Percentiles rank a stretch among this genome's conserved stretches.
These are phyloP conservation scores for Pseudopleuronectes americanus DNA, from an alignment of 2,797 vertebrate species.

Conservation along the genomic window DNA sequence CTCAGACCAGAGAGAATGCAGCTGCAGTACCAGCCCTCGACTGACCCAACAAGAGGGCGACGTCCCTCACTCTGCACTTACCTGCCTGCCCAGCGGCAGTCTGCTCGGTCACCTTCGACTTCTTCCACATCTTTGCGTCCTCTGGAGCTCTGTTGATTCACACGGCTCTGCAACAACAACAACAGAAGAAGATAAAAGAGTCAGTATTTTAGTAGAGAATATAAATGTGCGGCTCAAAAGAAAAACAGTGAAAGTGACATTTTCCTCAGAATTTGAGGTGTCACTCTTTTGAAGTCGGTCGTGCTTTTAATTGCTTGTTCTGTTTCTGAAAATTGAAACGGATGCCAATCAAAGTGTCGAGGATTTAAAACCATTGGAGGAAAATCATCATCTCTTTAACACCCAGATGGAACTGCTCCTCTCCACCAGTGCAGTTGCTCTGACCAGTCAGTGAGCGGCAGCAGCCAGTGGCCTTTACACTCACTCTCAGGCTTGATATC, in stretches of 20 bases:
- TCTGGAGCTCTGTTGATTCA: conserved; percentile 62
- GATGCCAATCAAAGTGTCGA: not conserved
- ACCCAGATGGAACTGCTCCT: not conserved
- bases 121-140: conserved; percentile 80
- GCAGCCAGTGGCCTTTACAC: conserved; percentile 54
- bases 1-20: conserved; percentile 25
- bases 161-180: conserved; percentile 53
- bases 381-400: conserved; percentile 16
- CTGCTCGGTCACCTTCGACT: conserved; percentile 79
- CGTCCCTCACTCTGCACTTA: conserved; percentile 66
- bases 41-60: conserved; percentile 12
- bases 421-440: conserved; percentile 45
- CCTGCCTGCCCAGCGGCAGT: conserved; percentile 84
- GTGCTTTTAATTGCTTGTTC: not conserved
- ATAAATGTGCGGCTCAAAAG: conserved; percentile 4
- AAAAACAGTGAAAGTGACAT: conserved; percentile 3
- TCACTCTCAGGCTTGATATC: conserved; percentile 20
- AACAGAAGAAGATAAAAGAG: not conserved
- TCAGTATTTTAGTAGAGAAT: conserved; percentile 13
- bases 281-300: not conserved
- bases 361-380: not conserved
- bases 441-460: conserved; percentile 62
- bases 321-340: not conserved
- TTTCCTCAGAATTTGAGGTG: not conserved
- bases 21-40: conserved; percentile 38